These are phyloP conservation scores for Zaprionus taronus DNA, from an alignment of 1,140 invertebrate genomes.

Conservation along the genomic window DNA sequence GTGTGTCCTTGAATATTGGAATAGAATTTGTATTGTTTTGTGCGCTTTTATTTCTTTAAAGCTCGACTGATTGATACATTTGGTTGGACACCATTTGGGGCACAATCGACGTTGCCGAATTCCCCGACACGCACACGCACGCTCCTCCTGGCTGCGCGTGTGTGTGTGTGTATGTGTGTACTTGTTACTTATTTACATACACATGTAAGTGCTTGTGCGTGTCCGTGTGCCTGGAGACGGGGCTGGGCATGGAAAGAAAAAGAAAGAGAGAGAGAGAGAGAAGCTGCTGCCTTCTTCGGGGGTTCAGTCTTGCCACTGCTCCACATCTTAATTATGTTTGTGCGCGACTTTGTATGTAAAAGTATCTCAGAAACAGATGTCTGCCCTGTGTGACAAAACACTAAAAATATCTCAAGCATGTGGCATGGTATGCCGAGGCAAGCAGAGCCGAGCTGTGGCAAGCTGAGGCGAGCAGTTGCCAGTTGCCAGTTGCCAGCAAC, in stretches of 20 bases:
- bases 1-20: conserved; percentile 44
- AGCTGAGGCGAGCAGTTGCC: conserved; percentile 35
- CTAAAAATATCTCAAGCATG: conserved; percentile 67
- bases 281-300: neutral
- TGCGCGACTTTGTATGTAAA: conserved; percentile 47
- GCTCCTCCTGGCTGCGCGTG: neutral
- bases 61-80: conserved; percentile 40
- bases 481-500: conserved; percentile 42
- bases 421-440: conserved; percentile 54
- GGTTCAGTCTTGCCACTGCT: conserved; percentile 1
- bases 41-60: conserved; percentile 13
- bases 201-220: conserved; percentile 1
- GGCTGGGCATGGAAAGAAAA: too few relatives aligned
- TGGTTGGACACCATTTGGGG: conserved; percentile 20
- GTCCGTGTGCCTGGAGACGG: neutral
- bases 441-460: conserved; percentile 10
- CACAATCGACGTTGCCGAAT: conserved; percentile 21
- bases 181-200: conserved; percentile 45
- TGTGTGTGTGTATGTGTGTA: conserved; percentile 11
- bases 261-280: too few relatives aligned
- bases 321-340: conserved; percentile 57
- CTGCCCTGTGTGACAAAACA: conserved; percentile 61
- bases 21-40: conserved; percentile 22
- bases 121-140: conserved; percentile 10
- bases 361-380: conserved; percentile 61